Evolutionary conservation across 2,113 vertebrate genomes (phyloP).

Genomic region (Anolis sagrei): DNA sequence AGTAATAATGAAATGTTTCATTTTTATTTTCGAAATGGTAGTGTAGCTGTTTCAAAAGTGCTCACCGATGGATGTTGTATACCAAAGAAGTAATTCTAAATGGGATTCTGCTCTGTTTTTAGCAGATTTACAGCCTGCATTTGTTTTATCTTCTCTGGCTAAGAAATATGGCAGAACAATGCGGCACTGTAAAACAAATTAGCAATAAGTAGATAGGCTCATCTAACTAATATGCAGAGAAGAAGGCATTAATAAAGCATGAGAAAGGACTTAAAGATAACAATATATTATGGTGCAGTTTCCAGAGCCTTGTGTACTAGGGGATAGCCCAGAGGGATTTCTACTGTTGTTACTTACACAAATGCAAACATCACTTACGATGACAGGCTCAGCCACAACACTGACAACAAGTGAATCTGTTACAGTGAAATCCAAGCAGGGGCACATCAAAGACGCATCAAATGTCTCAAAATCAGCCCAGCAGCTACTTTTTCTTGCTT

Average conservation of each 20-base stretch:
- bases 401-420: slow-evolving; percentile 28
- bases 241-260: slow-evolving; percentile 58
- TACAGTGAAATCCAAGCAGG: slow-evolving; percentile 51
- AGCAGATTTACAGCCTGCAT: background rate
- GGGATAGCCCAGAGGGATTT: slow-evolving; percentile 54
- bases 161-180: slow-evolving; percentile 46
- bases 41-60: slow-evolving; percentile 16
- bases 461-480: slow-evolving; percentile 27
- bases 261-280: slow-evolving; percentile 51
- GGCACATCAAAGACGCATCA: slow-evolving; percentile 10
- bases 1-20: background rate
- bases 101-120: slow-evolving; percentile 32
- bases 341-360: slow-evolving; percentile 57
- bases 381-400: slow-evolving; percentile 50
- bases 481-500: background rate
- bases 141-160: slow-evolving; percentile 33
- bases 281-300: slow-evolving; percentile 53
- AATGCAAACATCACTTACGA: slow-evolving; percentile 52
- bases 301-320: slow-evolving; percentile 56
- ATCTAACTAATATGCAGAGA: slow-evolving; percentile 44
- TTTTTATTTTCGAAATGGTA: slow-evolving; percentile 1
- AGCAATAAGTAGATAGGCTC: slow-evolving; percentile 31
- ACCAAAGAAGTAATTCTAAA: background rate
- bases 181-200: slow-evolving; percentile 49
- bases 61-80: background rate